Evolutionary conservation across 2,888 invertebrate species (phyloP).

Genomic region (Linnaemya tessellans): DNA sequence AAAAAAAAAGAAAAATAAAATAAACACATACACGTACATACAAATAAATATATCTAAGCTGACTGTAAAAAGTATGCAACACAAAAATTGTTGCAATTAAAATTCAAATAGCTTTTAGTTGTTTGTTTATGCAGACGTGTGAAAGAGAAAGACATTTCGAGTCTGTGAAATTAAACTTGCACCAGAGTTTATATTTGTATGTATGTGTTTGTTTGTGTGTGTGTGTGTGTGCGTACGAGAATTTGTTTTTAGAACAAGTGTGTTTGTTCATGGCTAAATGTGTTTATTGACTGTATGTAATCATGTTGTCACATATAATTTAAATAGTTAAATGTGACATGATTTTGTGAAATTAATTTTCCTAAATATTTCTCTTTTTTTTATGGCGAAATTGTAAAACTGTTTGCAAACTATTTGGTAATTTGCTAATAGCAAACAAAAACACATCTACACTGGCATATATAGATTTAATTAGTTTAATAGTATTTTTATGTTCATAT

Average conservation of each 20-base stretch:
- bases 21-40: background rate
- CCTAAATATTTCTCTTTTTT: slow-evolving; percentile 10
- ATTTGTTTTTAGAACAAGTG: background rate
- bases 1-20: background rate
- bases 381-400: background rate
- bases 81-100: slow-evolving; percentile 71
- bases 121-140: slow-evolving; percentile 50
- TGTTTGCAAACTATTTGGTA: slow-evolving; percentile 1
- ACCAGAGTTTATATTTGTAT: background rate
- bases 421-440: background rate
- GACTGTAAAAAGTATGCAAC: slow-evolving; percentile 70
- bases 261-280: slow-evolving; percentile 31
- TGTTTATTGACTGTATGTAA: slow-evolving; percentile 32
- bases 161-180: background rate
- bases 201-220: background rate
- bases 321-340: slow-evolving; percentile 41
- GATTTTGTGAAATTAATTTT: slow-evolving; percentile 37
- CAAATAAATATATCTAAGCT: slow-evolving; percentile 61
- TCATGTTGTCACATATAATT: slow-evolving; percentile 52
- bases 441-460: background rate
- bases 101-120: slow-evolving; percentile 69
- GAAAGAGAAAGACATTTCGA: background rate
- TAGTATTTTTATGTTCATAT: background rate
- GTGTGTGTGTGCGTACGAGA: background rate
- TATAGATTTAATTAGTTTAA: background rate